Evolutionary conservation across 2,888 invertebrate species (phyloP), one percentile per base, ranked within the genome.

Genomic region (Ennomos quercinarius): DNA sequence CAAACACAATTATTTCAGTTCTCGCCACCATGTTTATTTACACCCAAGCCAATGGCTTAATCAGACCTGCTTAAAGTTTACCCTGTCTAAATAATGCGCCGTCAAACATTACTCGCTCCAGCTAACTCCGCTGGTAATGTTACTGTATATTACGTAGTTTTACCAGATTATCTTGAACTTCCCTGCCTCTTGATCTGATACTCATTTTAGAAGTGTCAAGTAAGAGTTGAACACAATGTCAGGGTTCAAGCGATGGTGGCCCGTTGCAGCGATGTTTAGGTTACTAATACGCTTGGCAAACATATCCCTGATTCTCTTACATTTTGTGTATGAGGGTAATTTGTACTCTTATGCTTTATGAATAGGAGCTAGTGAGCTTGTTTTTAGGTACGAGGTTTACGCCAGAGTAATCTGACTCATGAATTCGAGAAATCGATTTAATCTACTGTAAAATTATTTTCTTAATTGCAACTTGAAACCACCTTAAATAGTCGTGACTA

Each of bases 281-380:
- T 81, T 78, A 80, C 84, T 87, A 85, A 86, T 85, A 78, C 80
- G 75, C 76, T 80, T 73, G 69, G 81, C 78, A 86, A 85, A 85
- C 82, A 84, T 73, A 74, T 71, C 78, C 69, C 77, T 82, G 84
- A 84, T 84, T 83, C 81, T 81, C 78, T 83, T 86, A 84, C 68
- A 72, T 73, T 48, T 58, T 58, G 48, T 62, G 57, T 48, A 57
- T 57, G 41, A 51, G 54, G 47, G 49, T 52, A 61, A 47, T 60
- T 55, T 47, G 55, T 60, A 50, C 49, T 50, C 41, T 49, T 53
- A 42, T 45, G 27, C 36, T 46, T 36, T 41, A 43, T 27, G 44
- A 53, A 49, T 49, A 59, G 54, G 27, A 46, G 38, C 40, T 39
- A 57, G 42, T 11, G 8, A 48, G 48, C n/a, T 27, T 36, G 9